Base-by-base conservation (phyloP, 2,113 vertebrate genomes). In the Melanotaenia duboulayi region DNA sequence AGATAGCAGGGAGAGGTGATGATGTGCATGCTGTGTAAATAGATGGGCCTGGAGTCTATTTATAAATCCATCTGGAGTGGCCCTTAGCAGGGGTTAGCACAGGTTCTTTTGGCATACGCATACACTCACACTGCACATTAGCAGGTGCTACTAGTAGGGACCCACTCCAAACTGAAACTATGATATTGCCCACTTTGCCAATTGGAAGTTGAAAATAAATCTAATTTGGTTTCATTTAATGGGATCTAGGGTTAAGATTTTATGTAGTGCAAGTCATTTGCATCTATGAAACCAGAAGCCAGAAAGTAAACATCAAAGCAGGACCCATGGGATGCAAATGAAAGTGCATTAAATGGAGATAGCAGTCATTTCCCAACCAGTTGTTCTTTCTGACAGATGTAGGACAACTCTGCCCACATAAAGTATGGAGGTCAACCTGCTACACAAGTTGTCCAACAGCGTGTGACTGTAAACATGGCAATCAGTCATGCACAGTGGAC, bases 1-100 rank as follows among this genome's bases (percentile, higher is more conserved):
- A 83, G 87, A 87, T 86, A 78, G 84, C 84, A 67, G 35, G 40
- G 77, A 23, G 71, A 91, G 90, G 92, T 91, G 90, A 89, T 92
- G 92, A 93, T 90, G 74, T 90, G 84, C 69, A 46, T 39, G 57
- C 58, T 84, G 81, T 87, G 89, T 90, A 91, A 93, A 93, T 93
- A 90, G 90, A 93, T 88, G 86, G 82, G 67, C 59, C 54, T 57
- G 81, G 76, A 71, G 25, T 86, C 92, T 95, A 95, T 94, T 93
- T 93, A 83, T 92, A 93, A 91, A 80, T 49, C 64, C 79, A 81
- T 91, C 90, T 91, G 82, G 89, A 92, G 90, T 83, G 84, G 86
- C 72, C 82, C 86, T 93, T 71, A 74, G 81, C 79, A 68, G 76
- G 84, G 88, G 81, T 93, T 88, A 89, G 85, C 90, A 66, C 74